These are phyloP conservation scores for Hedya salicella DNA, from an alignment of 2,888 invertebrate species.

Conservation along the genomic window DNA sequence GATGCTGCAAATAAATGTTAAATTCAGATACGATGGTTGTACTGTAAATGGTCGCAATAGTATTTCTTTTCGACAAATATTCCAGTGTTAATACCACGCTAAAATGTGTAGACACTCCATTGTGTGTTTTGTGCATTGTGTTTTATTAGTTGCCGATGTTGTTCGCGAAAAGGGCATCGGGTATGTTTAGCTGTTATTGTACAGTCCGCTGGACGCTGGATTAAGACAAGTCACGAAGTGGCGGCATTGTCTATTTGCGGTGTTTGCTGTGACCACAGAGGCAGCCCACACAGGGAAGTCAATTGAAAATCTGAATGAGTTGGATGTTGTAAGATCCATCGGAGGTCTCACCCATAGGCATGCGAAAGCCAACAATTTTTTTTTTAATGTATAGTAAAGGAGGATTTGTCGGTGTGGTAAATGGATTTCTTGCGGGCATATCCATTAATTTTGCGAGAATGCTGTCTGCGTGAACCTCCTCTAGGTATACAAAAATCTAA, in stretches of 20 bases:
- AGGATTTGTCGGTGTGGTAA: too few relatives aligned
- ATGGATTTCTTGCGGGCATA: too few relatives aligned
- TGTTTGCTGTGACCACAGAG: constrained; percentile 2
- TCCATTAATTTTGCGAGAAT: too few relatives aligned
- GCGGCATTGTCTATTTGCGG: background rate
- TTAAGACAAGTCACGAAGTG: constrained; percentile 27
- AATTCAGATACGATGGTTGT: constrained; percentile 7
- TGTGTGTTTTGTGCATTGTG: constrained; percentile 71
- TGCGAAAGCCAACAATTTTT: too few relatives aligned
- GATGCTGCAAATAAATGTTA: background rate
- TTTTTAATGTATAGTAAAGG: too few relatives aligned
- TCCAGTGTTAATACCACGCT: constrained; percentile 78
- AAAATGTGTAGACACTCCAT: constrained; percentile 71
- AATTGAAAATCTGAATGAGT: background rate
- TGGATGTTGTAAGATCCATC: background rate
- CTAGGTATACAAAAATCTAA: too few relatives aligned
- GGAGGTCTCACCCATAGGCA: too few relatives aligned
- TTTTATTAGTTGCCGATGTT: constrained; percentile 76
- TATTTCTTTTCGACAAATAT: constrained; percentile 80
- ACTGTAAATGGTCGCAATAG: constrained; percentile 59
- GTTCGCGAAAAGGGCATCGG: constrained; percentile 65
- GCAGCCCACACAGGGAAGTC: background rate
- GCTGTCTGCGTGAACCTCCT: too few relatives aligned
- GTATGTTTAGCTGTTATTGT: constrained; percentile 47
- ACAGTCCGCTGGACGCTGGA: constrained; percentile 15